Base-by-base conservation (phyloP, 2,797 vertebrate species). In the Oophaga sylvatica region DNA sequence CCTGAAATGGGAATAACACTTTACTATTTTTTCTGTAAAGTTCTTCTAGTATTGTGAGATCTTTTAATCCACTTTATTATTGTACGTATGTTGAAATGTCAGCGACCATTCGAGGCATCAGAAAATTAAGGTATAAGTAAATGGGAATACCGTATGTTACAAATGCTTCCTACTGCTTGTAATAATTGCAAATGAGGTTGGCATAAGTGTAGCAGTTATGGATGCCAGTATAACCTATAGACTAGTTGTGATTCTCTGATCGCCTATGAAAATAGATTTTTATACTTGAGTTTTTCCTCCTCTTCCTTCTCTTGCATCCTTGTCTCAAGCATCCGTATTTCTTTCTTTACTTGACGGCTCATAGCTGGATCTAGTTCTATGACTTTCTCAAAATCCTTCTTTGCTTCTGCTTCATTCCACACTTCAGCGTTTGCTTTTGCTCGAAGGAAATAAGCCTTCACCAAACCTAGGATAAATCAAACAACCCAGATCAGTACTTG, bases 371-470 rank as follows among this genome's bases (percentile, higher is more conserved):
- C 94, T 90, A 97, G 91, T 87, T 97, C 97, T 90, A 97, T 91
- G 83, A 97, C 97, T 80, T 94, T 95, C 90, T 93, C 92, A 91
- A 96, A 96, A 92, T 97, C 96, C 3, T 94, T 95, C 90, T 93
- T 95, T 80, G 97, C 97, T 90, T 97, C 96, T 0, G 92, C 94
- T 90, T 97, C 96, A 0, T 97, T 97, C 96, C 97, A 97, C 87
- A 97, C 96, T 90, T 97, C 96, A 0, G 94, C 88, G 20, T 97
- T 95, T 11, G 97, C 97, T 88, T 96, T 96, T 29, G 93, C 97
- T 9, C 97, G 93, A 91, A 97, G 87, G 88, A 93, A 97, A 92
- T 94, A 97, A 53, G 96, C 96, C 90, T 98, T 97, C 77, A 90
- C 91, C 0, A 88, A 87, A 22, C 97, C 97, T 97, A 90, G 0